These are phyloP conservation scores for Cariama cristata DNA, from an alignment of 2,113 vertebrate genomes.

Conservation along the genomic window DNA sequence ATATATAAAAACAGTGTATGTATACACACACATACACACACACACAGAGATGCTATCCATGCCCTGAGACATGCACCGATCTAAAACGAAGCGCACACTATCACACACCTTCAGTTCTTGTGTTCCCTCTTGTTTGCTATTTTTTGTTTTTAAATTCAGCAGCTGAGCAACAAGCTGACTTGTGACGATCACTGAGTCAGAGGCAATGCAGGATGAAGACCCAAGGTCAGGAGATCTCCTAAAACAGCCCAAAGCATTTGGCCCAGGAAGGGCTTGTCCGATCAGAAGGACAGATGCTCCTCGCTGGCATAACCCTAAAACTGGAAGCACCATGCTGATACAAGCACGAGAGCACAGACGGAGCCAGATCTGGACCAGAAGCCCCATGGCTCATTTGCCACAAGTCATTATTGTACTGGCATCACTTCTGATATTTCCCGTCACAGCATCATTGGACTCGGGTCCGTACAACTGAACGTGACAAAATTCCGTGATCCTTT, in stretches of 20 bases:
- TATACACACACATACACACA: not conserved
- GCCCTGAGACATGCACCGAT: not conserved
- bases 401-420: not conserved
- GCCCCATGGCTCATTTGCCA: fast-evolving
- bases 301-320: not conserved
- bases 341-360: not conserved
- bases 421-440: not conserved
- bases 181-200: not conserved
- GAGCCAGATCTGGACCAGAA: not conserved
- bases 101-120: not conserved
- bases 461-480: not conserved
- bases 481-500: not conserved
- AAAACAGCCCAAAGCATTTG: not conserved
- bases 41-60: no score
- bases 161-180: not conserved
- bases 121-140: not conserved
- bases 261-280: not conserved
- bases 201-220: not conserved
- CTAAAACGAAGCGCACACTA: fast-evolving
- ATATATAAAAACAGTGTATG: no score
- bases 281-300: not conserved
- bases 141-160: not conserved
- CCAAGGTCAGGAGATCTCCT: not conserved
- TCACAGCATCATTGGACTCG: not conserved
- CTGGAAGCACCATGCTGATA: not conserved